Evolutionary conservation across 2,113 vertebrate species (phyloP).

Genomic region (Dipodomys ordii): DNA sequence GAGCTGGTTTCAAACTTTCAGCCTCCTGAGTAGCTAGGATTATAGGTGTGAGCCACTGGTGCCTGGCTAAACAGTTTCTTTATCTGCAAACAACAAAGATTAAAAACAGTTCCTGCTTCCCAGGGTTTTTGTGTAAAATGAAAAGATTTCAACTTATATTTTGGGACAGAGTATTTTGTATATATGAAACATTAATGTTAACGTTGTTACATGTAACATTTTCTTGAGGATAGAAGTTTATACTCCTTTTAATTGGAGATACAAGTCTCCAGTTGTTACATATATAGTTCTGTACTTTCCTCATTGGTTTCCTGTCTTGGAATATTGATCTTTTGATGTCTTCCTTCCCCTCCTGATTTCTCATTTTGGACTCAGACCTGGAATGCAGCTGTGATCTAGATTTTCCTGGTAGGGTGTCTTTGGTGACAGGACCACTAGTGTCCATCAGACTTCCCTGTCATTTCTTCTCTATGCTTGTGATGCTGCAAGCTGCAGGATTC

Average conservation of each 20-base stretch:
- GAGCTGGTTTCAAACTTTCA: no score
- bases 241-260: not conserved
- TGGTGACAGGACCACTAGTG: rapidly evolving
- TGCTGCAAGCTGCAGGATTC: not conserved
- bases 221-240: no score
- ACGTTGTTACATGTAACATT: not conserved
- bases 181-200: not conserved
- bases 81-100: not conserved
- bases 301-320: not conserved
- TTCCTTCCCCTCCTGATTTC: not conserved
- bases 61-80: not conserved
- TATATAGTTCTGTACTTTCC: not conserved
- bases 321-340: not conserved
- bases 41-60: no score
- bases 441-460: not conserved
- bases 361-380: not conserved
- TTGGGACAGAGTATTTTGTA: not conserved
- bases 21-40: no score
- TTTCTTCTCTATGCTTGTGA: not conserved
- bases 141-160: slow-evolving; percentile 4
- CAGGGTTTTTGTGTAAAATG: not conserved
- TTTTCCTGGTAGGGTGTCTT: not conserved
- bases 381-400: not conserved
- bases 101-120: not conserved
- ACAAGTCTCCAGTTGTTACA: not conserved